Evolutionary conservation across 2,888 invertebrate genomes (phyloP).

Genomic region (Dioctria rufipes): DNA sequence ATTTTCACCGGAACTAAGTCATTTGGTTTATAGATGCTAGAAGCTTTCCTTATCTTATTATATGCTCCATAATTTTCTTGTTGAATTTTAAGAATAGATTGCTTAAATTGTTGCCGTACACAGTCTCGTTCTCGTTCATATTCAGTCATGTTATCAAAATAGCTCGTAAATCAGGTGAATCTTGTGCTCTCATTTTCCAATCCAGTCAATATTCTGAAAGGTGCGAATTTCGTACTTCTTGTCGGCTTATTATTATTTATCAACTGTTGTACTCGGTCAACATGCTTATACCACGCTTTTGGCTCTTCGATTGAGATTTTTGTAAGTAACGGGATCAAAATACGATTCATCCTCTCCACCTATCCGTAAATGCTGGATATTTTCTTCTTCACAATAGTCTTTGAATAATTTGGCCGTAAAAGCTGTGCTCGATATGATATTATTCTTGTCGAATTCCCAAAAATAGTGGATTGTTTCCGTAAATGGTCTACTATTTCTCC

Average conservation of each 20-base stretch:
- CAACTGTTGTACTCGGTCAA: too few relatives aligned
- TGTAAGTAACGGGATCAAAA: slow-evolving; percentile 64
- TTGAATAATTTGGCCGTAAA: slow-evolving; percentile 67
- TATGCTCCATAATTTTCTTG: not conserved
- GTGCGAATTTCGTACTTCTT: too few relatives aligned
- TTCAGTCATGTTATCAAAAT: slow-evolving; percentile 14
- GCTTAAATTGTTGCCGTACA: not conserved
- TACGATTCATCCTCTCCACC: slow-evolving; percentile 64
- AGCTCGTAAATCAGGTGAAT: too few relatives aligned
- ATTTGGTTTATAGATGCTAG: not conserved
- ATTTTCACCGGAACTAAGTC: slow-evolving; percentile 36
- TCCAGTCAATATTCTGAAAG: slow-evolving; percentile 55
- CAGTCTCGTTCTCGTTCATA: slow-evolving; percentile 11
- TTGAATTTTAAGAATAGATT: slow-evolving; percentile 6
- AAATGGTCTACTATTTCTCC: not conserved
- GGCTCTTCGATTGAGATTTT: slow-evolving; percentile 65
- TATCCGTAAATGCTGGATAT: slow-evolving; percentile 64
- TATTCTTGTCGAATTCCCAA: slow-evolving; percentile 61
- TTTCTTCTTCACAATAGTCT: too few relatives aligned
- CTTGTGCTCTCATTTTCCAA: slow-evolving; percentile 17
- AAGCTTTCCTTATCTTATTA: not conserved
- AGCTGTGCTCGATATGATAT: slow-evolving; percentile 66
- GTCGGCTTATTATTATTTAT: too few relatives aligned
- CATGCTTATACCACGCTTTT: slow-evolving; percentile 63
- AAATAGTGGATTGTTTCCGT: slow-evolving; percentile 12